Conservation (phyloP, 2,888 invertebrate species). For the Drosophila antonietae region DNA sequence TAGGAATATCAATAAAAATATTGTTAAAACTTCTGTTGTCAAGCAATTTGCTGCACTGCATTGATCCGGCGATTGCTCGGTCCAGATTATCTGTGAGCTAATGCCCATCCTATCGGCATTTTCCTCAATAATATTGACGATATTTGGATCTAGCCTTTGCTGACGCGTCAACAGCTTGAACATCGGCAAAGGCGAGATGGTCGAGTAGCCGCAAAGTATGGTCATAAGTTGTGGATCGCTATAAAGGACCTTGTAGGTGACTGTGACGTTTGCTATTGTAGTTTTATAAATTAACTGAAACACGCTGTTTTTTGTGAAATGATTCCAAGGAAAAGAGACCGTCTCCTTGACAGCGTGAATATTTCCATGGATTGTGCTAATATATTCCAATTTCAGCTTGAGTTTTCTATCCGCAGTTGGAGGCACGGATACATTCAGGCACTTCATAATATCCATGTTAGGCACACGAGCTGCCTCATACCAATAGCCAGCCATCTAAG, state of each 20-base stretch:
- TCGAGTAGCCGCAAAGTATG: constrained; percentile 23
- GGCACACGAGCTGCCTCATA: constrained; percentile 58
- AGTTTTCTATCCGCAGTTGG: constrained; percentile 20
- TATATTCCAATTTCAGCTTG: constrained; percentile 50
- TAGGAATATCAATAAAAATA: background rate
- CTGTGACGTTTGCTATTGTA: constrained; percentile 22
- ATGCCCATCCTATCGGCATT: constrained; percentile 26
- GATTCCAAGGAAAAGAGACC: constrained; percentile 60
- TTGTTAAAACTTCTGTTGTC: background rate
- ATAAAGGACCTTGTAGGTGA: constrained; percentile 58
- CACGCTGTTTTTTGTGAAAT: constrained; percentile 43
- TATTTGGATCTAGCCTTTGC: constrained; percentile 1
- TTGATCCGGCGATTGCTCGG: constrained; percentile 43
- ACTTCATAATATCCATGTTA: constrained; percentile 40
- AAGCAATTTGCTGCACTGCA: constrained; percentile 42
- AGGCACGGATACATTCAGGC: constrained; percentile 47
- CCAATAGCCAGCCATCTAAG: constrained; percentile 46
- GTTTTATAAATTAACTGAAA: constrained; percentile 25
- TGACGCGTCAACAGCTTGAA: constrained; percentile 56
- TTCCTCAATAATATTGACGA: constrained; percentile 4
- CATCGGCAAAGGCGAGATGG: constrained; percentile 53
- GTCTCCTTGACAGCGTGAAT: constrained; percentile 38
- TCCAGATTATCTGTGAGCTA: constrained; percentile 43
- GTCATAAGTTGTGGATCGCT: constrained; percentile 41
- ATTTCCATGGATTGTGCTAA: constrained; percentile 44